Conservation (phyloP, 2,888 invertebrate species). For the Lithophane socia region DNA sequence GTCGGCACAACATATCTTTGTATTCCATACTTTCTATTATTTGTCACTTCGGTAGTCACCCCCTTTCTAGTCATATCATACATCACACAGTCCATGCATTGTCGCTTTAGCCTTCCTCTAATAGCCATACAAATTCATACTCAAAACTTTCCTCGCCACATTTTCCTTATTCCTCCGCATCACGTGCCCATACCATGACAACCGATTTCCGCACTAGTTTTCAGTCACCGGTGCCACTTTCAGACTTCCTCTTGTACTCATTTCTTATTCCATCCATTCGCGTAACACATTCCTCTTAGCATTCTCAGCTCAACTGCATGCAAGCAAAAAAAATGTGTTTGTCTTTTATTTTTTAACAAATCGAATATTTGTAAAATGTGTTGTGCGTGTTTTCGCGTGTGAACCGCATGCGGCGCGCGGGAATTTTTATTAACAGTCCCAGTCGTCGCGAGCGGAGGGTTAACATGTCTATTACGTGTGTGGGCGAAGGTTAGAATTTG, state of each 20-base stretch:
- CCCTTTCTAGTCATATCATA: too few relatives aligned
- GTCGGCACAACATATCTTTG: too few relatives aligned
- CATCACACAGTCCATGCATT: too few relatives aligned
- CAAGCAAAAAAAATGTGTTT: slow-evolving; percentile 7
- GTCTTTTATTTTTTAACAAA: slow-evolving; percentile 32
- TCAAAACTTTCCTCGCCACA: too few relatives aligned
- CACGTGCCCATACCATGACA: too few relatives aligned
- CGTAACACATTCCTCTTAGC: neutral
- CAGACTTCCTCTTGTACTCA: neutral
- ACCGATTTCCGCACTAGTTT: too few relatives aligned
- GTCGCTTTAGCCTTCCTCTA: too few relatives aligned
- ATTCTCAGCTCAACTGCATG: neutral
- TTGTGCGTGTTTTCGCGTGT: slow-evolving; percentile 56
- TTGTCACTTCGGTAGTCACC: too few relatives aligned
- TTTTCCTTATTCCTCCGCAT: too few relatives aligned
- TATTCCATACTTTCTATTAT: too few relatives aligned
- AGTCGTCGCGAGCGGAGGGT: slow-evolving; percentile 51
- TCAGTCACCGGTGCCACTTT: neutral
- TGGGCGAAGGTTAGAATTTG: slow-evolving; percentile 23
- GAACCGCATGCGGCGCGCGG: slow-evolving; percentile 65
- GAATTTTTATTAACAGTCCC: slow-evolving; percentile 71
- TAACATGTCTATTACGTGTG: slow-evolving; percentile 69
- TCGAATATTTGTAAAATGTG: slow-evolving; percentile 55
- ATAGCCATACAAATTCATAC: too few relatives aligned
- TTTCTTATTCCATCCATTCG: neutral